Evolutionary conservation across 2,888 invertebrate species (phyloP).

Genomic region (Carcina quercana): DNA sequence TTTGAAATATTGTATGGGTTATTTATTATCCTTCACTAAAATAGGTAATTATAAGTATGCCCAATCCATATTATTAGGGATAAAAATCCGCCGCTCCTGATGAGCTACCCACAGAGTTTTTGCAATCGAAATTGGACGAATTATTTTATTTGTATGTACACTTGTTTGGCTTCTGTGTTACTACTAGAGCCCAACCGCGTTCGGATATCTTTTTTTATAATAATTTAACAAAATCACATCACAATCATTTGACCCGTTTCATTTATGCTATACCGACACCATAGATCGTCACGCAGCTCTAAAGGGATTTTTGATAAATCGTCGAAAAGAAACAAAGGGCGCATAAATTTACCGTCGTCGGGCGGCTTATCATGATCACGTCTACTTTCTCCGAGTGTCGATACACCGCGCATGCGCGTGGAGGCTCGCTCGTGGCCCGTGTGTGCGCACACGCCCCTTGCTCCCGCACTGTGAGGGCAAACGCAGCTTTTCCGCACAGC

Average conservation of each 20-base stretch:
- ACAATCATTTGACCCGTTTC: slow-evolving; percentile 36
- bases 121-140: too few species aligned
- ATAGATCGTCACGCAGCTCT: slow-evolving; percentile 25
- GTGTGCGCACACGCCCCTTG: slow-evolving; percentile 1
- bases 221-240: slow-evolving; percentile 15
- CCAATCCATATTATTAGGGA: too few species aligned
- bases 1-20: too few species aligned
- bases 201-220: too few species aligned
- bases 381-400: slow-evolving; percentile 62
- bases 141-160: too few species aligned
- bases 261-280: slow-evolving; percentile 25
- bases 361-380: slow-evolving; percentile 61
- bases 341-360: slow-evolving; percentile 61
- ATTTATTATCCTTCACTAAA: too few species aligned
- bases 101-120: too few species aligned
- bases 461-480: neutral
- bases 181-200: too few species aligned
- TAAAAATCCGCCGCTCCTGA: too few species aligned
- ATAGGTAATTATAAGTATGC: too few species aligned
- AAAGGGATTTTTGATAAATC: slow-evolving; percentile 61
- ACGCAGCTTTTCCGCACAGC: neutral
- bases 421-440: slow-evolving; percentile 17
- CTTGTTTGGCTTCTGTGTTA: too few species aligned
- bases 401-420: slow-evolving; percentile 25
- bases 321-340: slow-evolving; percentile 68